Percentiles rank a stretch among this genome's conserved stretches.
Conservation (phyloP, 1,140 invertebrate species). For the Plodia interpunctella region DNA sequence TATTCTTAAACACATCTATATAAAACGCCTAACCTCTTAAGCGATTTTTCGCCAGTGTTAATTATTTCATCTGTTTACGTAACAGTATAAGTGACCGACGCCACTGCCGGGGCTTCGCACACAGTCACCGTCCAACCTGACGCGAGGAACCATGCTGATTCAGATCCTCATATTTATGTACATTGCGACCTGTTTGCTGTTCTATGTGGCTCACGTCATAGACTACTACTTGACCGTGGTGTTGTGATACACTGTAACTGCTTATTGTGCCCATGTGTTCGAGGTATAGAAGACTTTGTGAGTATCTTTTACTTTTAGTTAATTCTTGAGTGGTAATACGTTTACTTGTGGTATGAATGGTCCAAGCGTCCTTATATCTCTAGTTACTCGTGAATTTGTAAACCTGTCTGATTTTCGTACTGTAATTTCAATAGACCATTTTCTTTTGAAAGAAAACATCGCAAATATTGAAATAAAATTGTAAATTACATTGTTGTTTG, state of each 20-base stretch:
- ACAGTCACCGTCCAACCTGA: neutral
- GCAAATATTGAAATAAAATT: too few relatives aligned
- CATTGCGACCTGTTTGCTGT: slow-evolving; percentile 66
- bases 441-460: too few relatives aligned
- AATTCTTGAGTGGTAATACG: too few relatives aligned
- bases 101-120: slow-evolving; percentile 31
- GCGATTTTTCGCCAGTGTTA: neutral
- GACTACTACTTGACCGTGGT: slow-evolving; percentile 61
- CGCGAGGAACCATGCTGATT: slow-evolving; percentile 59
- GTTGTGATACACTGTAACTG: neutral
- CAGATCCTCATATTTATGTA: slow-evolving; percentile 75
- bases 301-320: neutral
- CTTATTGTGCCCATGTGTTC: neutral
- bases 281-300: neutral
- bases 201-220: slow-evolving; percentile 69
- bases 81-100: slow-evolving; percentile 9
- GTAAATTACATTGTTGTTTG: too few relatives aligned
- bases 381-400: too few relatives aligned
- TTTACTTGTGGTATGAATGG: too few relatives aligned
- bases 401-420: too few relatives aligned
- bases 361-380: too few relatives aligned
- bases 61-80: slow-evolving; percentile 9
- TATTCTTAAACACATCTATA: too few relatives aligned
- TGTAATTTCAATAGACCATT: too few relatives aligned
- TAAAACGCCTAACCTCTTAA: neutral